Base-by-base conservation (phyloP, 2,888 invertebrate species). In the Merodon equestris region DNA sequence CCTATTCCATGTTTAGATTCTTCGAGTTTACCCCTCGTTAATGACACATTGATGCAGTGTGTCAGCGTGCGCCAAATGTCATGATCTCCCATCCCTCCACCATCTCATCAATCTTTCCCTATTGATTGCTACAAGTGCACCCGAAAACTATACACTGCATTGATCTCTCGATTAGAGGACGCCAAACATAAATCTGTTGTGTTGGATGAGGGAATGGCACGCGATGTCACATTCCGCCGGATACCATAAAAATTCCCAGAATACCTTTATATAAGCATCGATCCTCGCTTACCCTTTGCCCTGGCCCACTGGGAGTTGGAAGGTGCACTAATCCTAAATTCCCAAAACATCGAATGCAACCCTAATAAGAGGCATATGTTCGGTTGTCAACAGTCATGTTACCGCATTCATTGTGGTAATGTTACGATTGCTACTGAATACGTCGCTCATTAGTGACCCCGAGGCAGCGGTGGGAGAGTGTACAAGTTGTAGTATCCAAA, bases 341-440 rank as follows among this genome's bases (percentile, higher is more conserved):
- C n/a, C 12, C 34, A 54, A 40, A 70, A 54, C 45, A 38, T 51
- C 45, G 57, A 45, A 58, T 27, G 42, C 53, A 73, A 68, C 68
- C 54, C 68, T 70, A 79, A 79, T 58, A 74, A 79, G 79, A 47
- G 74, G 68, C 79, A 79, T 79, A 51, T 79, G 77, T 79, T 79
- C 53, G 73, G 63, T 73, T 79, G 68, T 79, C 77, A 79, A 57
- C 77, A 57, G 58, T 63, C 45, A 73, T 79, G 77, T 79, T 68
- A 18, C 38, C 72, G 19, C 53, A 72, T 27, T 51, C 61, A 72
- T 72, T 79, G 67, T 66, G 63, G 63, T 74, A 68, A 70, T 64
- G 53, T 68, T 58, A 56, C 64, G 53, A 63, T 57, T 50, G 51
- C 27, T 64, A 44, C 67, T 47, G 45, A 47, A 42, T 51, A 64